Base-by-base conservation (phyloP, 23 tunicate species). In the Trididemnum miniatum region DNA sequence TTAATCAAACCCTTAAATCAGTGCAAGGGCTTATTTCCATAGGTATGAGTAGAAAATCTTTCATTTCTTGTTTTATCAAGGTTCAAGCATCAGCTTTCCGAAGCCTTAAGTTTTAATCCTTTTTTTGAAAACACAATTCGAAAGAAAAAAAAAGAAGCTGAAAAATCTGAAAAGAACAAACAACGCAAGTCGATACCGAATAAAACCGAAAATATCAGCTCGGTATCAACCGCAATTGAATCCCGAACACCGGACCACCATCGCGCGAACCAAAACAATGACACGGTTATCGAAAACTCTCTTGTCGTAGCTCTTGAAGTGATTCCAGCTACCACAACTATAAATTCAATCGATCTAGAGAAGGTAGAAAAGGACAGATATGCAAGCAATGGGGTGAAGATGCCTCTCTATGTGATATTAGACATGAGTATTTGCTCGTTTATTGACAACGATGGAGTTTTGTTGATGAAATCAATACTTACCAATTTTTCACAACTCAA, bases 361-460 rank as follows among this genome's bases (percentile, higher is more conserved):
- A 67, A 9, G 2, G 12, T 4, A 9, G 26, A 2, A 4, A 4
- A 5, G 4, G 75, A 73, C 2, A 31, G 79, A 20, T 37, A 37
- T 73, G 30, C 79, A 5, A 3, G 25, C 1, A 73, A 23, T n/a
- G 79, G 79, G 2, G 30, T 39, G 28, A 39, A 20, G 59, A 73
- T 73, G 57, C 79, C 79, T 20, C 28, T 4, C 3, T 57, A 24
- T 54, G 79, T 93, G n/a, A 84, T 93, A 2, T 63, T 93, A 0
- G 98, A 93, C 65, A 79, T 93, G 93, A 63, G 77, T 44, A 27
- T 81, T 5, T 93, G 98, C 51, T 80, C 93, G 25, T 93, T 80
- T 52, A 63, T 93, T 50, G 98, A 93, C 71, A 93, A 93, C 65
- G 98, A 88, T 69, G 93, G 92, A 34, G 81, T 86, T 40, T 65